Conservation (phyloP, 2,888 invertebrate genomes). For the Limnephilus auricula region DNA sequence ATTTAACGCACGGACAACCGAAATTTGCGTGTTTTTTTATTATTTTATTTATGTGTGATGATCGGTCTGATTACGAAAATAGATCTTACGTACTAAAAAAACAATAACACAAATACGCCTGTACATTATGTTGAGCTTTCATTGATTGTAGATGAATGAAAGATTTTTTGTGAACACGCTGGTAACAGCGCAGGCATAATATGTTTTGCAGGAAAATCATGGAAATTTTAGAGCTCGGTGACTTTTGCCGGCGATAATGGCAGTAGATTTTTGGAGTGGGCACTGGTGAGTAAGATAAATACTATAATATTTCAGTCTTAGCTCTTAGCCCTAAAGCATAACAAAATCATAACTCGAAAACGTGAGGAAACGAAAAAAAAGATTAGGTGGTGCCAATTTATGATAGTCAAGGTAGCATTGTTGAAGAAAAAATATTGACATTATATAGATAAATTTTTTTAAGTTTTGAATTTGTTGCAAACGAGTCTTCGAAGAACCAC, state of each 20-base stretch:
- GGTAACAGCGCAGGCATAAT: neutral
- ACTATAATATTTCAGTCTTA: neutral
- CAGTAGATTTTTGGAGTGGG: neutral
- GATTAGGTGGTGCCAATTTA: neutral
- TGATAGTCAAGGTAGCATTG: neutral
- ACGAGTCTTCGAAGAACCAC: too few relatives aligned
- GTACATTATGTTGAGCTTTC: too few relatives aligned
- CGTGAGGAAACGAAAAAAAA: neutral
- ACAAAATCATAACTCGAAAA: neutral
- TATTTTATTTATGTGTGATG: too few relatives aligned
- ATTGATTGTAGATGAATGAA: too few relatives aligned
- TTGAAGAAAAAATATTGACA: too few relatives aligned
- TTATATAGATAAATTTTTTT: too few relatives aligned
- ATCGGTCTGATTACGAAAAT: too few relatives aligned
- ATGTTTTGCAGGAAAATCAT: neutral
- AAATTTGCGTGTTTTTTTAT: too few relatives aligned
- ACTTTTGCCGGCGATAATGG: neutral
- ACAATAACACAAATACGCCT: too few relatives aligned
- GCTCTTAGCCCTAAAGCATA: neutral
- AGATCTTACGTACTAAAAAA: too few relatives aligned
- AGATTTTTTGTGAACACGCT: neutral
- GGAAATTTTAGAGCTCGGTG: neutral
- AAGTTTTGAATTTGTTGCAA: too few relatives aligned
- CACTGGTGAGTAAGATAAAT: neutral
- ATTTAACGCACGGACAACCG: too few relatives aligned